Evolutionary conservation across 92 coral and sea anemone genomes (phyloP).

Genomic region (Phenganax stokvisi): DNA sequence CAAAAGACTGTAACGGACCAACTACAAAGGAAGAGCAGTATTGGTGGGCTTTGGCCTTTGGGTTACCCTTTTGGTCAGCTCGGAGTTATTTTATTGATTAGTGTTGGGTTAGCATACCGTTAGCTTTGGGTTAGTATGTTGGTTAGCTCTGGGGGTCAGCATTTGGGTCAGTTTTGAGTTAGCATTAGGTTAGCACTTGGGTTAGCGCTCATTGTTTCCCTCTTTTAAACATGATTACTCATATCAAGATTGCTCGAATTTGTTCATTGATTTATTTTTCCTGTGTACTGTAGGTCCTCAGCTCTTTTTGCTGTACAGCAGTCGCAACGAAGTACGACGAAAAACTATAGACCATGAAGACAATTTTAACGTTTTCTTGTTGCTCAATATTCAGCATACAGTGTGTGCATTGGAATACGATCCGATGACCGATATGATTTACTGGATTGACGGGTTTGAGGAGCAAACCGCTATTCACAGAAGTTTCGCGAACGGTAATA

Average conservation of each 20-base stretch:
- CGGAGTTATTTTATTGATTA: too few species aligned
- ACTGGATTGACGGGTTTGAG: constrained; percentile 65
- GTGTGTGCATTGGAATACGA: constrained; percentile 75
- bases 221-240: neutral
- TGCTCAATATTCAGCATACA: constrained; percentile 48
- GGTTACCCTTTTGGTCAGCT: too few species aligned
- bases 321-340: constrained; percentile 61
- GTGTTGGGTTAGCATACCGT: too few species aligned
- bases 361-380: constrained; percentile 66
- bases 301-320: constrained; percentile 76
- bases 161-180: too few species aligned
- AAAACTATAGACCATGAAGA: constrained; percentile 61
- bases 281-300: constrained; percentile 54
- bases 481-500: constrained; percentile 62
- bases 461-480: constrained; percentile 43
- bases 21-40: too few species aligned
- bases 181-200: too few species aligned
- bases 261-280: neutral
- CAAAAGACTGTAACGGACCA: too few species aligned
- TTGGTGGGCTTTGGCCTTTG: too few species aligned
- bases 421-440: constrained; percentile 61
- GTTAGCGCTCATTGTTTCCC: neutral
- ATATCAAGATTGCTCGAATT: neutral
- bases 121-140: too few species aligned
- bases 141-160: too few species aligned